Conservation (phyloP, 1,140 invertebrate species). For the Drosophila navojoa region DNA sequence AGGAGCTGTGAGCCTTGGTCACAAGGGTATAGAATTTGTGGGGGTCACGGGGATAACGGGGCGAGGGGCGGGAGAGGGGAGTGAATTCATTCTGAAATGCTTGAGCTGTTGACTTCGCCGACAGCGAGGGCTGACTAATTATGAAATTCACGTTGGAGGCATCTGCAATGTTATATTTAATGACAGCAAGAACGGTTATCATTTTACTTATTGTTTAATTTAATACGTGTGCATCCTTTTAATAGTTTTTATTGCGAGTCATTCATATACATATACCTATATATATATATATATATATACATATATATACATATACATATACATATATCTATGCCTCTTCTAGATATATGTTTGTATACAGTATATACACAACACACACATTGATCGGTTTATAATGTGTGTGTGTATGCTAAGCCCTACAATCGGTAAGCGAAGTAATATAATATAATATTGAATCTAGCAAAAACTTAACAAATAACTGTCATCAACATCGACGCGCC, state of each 20-base stretch:
- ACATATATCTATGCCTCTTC: too few species aligned
- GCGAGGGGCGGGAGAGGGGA: not conserved
- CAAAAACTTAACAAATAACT: constrained; percentile 12
- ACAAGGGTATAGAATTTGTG: constrained; percentile 7
- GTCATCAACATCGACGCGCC: constrained; percentile 10
- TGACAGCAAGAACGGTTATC: constrained; percentile 46
- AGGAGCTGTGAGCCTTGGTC: not conserved
- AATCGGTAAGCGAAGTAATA: too few species aligned
- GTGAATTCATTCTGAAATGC: not conserved
- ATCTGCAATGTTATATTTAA: constrained; percentile 49
- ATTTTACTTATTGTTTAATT: constrained; percentile 43
- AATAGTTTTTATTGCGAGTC: constrained; percentile 22
- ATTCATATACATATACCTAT: constrained; percentile 15
- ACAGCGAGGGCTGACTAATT: not conserved
- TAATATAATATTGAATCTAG: not conserved
- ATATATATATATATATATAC: constrained; percentile 10
- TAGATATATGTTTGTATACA: not conserved
- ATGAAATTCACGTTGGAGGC: constrained; percentile 2
- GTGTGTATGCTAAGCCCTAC: not conserved
- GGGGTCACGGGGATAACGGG: not conserved
- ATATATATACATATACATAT: not conserved
- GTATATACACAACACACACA: too few species aligned
- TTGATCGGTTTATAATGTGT: too few species aligned
- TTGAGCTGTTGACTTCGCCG: too few species aligned
- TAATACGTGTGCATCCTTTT: constrained; percentile 18